phyloP scores from a whole-genome alignment of 2,113 vertebrate species.

The Festucalex cinctus region DNA sequence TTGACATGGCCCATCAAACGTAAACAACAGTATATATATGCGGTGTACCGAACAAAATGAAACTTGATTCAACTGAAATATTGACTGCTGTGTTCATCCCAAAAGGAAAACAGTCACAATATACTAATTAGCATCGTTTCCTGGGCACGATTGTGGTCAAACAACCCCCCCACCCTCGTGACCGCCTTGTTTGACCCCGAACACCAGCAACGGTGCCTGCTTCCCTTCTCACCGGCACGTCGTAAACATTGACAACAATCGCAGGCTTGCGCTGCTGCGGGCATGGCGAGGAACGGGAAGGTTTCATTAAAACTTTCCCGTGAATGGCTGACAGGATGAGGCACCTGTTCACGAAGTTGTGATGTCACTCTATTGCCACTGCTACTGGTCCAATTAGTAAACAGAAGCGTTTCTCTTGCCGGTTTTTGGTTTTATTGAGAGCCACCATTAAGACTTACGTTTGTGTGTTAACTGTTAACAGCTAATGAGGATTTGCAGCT shows the following conservation, averaged over 20 bases:
- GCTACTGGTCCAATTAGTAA: slow-evolving; percentile 63
- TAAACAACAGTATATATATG: background rate
- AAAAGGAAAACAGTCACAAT: slow-evolving; percentile 26
- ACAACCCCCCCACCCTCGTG: slow-evolving; percentile 2
- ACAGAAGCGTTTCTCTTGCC: slow-evolving; percentile 52
- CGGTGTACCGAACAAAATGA: background rate
- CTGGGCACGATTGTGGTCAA: slow-evolving; percentile 28
- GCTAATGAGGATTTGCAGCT: slow-evolving; percentile 18
- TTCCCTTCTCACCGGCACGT: slow-evolving; percentile 55
- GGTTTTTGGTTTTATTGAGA: slow-evolving; percentile 27
- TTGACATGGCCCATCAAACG: background rate
- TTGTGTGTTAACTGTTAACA: slow-evolving; percentile 36
- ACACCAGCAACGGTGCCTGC: slow-evolving; percentile 40
- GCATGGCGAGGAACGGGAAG: slow-evolving; percentile 14
- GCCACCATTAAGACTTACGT: slow-evolving; percentile 30
- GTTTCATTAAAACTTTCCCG: slow-evolving; percentile 61
- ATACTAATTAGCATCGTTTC: slow-evolving; percentile 42
- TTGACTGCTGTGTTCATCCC: too few species aligned
- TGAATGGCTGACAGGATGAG: slow-evolving; percentile 48
- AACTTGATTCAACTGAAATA: background rate
- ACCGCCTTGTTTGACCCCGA: slow-evolving; percentile 51
- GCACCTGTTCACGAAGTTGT: slow-evolving; percentile 68
- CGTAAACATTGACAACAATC: slow-evolving; percentile 67
- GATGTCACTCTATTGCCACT: slow-evolving; percentile 59
- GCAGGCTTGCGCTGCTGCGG: slow-evolving; percentile 23